Base-by-base conservation (phyloP, 2,113 vertebrate genomes). In the Psilopsiagon aymara region DNA sequence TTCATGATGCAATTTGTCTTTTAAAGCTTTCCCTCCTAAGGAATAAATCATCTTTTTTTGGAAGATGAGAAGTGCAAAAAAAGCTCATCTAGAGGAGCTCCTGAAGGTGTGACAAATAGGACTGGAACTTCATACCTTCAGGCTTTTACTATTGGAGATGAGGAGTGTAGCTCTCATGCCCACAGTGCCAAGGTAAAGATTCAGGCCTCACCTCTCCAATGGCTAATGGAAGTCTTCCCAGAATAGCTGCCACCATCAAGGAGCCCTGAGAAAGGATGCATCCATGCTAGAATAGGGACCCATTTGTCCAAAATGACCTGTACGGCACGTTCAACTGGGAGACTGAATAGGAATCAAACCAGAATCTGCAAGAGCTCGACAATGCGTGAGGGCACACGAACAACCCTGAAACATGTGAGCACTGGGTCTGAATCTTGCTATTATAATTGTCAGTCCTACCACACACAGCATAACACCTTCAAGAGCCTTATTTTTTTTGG, bases 361-460 rank as follows among this genome's bases (percentile, higher is more conserved):
- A 70, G 35, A 71, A 49, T 46, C 15, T 52, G 37, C 13, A 79
- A 74, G 37, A 79, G 29, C 37, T 63, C 28, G 6, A 3, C 6
- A 41, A 37, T 2, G 2, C 19, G 7, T 18, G 23, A 62, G 41
- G 41, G 10, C 28, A 51, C 28, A 4, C 2, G 13, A 67, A 53
- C 0, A 2, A 62, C 41, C 33, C 39, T 13, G 25, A 77, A 91
- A 49, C 0, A 0, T 7, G 1, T 8, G 68, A 66, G 21, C 59
- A 70, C 13, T 7, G 0, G 7, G 6, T 71, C 51, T 64, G 77
- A 88, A 44, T 35, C 37, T 39, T 66, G 28, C 25, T 67, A 1
- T 62, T 60, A 2, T 4, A 11, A 39, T 59, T 75, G 43, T 25
- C 62, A 47, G 55, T 62, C n/a, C 46, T 43, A 24, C 59, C 47